Evolutionary conservation across 2,888 invertebrate genomes (phyloP).

Genomic region (Rhingia rostrata): DNA sequence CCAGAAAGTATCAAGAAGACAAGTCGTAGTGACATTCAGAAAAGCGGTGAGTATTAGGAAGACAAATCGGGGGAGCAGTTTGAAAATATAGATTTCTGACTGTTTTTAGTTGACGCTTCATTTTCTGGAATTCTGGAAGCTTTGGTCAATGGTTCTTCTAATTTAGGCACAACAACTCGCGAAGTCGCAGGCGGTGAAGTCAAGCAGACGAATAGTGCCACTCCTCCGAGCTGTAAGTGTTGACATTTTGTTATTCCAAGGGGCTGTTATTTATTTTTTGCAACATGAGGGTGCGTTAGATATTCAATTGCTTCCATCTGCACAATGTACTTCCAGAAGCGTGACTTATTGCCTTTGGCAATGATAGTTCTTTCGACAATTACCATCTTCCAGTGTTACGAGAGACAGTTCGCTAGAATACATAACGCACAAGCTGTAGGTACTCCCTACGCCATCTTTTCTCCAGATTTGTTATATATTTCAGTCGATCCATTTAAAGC

Average conservation of each 20-base stretch:
- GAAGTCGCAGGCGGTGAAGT: constrained; percentile 30
- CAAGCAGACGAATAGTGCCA: constrained; percentile 50
- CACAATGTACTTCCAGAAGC: too few relatives aligned
- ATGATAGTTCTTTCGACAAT: too few relatives aligned
- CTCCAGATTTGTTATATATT: too few relatives aligned
- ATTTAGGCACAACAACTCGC: constrained; percentile 42
- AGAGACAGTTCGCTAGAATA: too few relatives aligned
- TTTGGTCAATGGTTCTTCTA: constrained; percentile 64
- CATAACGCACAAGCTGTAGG: too few relatives aligned
- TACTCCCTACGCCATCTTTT: too few relatives aligned
- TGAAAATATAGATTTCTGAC: background rate
- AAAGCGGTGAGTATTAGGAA: constrained; percentile 58
- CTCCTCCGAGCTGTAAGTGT: constrained; percentile 60
- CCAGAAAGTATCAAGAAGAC: constrained; percentile 36
- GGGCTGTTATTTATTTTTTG: background rate
- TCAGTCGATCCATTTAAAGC: too few relatives aligned
- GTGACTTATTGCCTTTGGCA: too few relatives aligned
- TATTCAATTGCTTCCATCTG: too few relatives aligned
- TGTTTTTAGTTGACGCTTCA: constrained; percentile 69
- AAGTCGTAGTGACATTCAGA: constrained; percentile 63
- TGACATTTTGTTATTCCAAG: background rate
- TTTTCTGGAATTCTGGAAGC: constrained; percentile 74
- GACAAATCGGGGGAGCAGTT: background rate
- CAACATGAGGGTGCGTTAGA: too few relatives aligned
- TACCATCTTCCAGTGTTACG: too few relatives aligned